phyloP scores from a whole-genome alignment of 2,797 vertebrate genomes.

The Pseudochaenichthys georgianus region DNA sequence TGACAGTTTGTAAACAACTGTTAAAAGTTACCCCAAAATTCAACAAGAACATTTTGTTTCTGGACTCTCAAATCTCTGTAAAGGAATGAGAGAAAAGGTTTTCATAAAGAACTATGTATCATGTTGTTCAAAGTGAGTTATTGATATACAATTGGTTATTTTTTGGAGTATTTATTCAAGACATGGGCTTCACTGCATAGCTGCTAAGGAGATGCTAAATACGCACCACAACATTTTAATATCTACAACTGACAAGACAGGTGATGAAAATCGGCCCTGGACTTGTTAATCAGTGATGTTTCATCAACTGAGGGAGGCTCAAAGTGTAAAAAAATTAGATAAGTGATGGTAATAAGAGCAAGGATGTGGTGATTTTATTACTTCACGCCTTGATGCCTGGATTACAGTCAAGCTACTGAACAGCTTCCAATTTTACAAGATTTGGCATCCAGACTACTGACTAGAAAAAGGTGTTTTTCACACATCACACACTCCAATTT shows the following conservation, averaged over 20 bases:
- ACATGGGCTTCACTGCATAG: not conserved
- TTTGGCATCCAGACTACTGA: not conserved
- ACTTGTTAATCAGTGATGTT: not conserved
- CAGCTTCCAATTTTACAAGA: not conserved
- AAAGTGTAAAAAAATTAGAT: not conserved
- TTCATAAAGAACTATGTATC: too few species aligned
- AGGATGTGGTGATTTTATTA: not conserved
- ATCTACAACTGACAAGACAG: too few species aligned
- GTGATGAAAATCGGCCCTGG: not conserved
- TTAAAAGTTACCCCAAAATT: too few species aligned
- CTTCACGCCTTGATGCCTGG: not conserved
- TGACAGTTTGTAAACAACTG: too few species aligned
- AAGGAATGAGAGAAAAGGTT: too few species aligned
- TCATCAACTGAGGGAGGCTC: not conserved
- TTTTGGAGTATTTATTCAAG: too few species aligned
- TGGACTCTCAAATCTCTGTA: too few species aligned
- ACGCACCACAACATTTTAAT: too few species aligned
- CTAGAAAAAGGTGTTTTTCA: not conserved
- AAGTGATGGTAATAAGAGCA: not conserved
- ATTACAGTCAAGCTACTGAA: not conserved
- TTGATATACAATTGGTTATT: too few species aligned
- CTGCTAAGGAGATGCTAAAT: not conserved
- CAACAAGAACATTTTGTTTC: too few species aligned
- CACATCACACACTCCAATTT: conserved; percentile 12
- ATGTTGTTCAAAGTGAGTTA: too few species aligned